Percentiles rank a stretch among this genome's conserved stretches.
Conservation (phyloP, 2,888 invertebrate genomes). For the Aphidoletes aphidimyza region DNA sequence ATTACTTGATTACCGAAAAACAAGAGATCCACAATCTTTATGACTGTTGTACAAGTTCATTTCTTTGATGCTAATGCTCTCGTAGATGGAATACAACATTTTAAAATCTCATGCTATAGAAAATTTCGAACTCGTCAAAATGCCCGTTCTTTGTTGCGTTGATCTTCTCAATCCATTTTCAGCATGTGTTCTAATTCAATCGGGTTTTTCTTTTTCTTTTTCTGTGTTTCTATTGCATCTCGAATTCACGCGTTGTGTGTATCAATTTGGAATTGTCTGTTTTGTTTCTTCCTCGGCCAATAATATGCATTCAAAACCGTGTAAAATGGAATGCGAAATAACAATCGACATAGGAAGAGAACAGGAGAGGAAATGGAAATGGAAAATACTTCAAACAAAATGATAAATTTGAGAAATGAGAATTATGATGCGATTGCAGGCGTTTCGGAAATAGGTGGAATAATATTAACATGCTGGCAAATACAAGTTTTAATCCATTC, state of each 20-base stretch:
- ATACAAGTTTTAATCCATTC: neutral
- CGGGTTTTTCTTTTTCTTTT: neutral
- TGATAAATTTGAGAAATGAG: conserved; percentile 31
- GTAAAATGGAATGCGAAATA: neutral
- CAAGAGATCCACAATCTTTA: neutral
- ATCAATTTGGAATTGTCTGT: neutral
- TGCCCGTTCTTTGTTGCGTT: neutral
- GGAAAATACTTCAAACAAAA: neutral
- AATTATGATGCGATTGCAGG: conserved; percentile 13
- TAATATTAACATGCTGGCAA: conserved; percentile 1
- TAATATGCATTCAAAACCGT: neutral
- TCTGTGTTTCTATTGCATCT: neutral
- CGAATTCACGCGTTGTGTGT: neutral
- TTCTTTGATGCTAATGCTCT: conserved; percentile 17
- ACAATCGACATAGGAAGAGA: neutral
- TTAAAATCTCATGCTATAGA: conserved; percentile 13
- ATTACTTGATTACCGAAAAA: conserved; percentile 25
- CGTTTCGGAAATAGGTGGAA: conserved; percentile 31
- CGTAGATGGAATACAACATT: neutral
- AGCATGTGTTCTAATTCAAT: neutral
- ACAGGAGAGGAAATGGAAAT: neutral
- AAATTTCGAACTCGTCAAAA: neutral
- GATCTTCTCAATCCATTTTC: neutral
- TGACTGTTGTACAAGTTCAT: neutral
- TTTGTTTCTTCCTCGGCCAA: too few species aligned